Evolutionary conservation across 2,888 invertebrate species (phyloP), one percentile per base, ranked within the genome.

Genomic region (Pycnomerus fuliginosus): DNA sequence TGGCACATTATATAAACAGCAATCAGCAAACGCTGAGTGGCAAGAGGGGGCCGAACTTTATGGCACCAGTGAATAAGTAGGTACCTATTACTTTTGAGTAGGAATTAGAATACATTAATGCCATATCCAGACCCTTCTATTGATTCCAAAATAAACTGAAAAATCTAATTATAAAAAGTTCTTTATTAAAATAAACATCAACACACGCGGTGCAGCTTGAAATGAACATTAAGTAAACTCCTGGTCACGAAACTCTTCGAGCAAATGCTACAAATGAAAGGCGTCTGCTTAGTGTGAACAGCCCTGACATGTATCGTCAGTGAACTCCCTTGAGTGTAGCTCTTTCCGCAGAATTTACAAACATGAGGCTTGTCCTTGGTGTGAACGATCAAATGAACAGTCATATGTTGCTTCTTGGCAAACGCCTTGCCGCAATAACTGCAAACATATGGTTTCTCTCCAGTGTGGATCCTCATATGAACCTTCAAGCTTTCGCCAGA

Each of bases 391-490:
- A 68, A 54, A 45, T 75, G 75, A 23, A 69, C 55, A 31, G 65
- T 68, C 12, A 73, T 50, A 11, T 69, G 68, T 8, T 66, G 69
- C 16, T 67, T 65, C 28, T 66, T 58, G 1, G 64, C 63, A 40
- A 72, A 74, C n/a, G 61, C 57, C 44, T 68, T 69, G 0, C 68
- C 70, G 46, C 73, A 74, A 29, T 64, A 60, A 8, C 65, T 64
- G 41, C 74, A 74, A 15, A 55, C 50, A n/a, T 20, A 76, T 29
- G 79, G 59, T 30, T 53, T 39, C 29, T 57, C 55, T 3, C 60
- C 59, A 8, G 55, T 60, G 50, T 55, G 58, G 1, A 32, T 10
- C 20, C 32, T 30, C 20, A 31, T 37, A 20, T 50, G 48, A 8
- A 41, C 25, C 14, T 17, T 32, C 31, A 44, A 44, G 20, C 24